Base-by-base conservation (phyloP, 2,797 vertebrate species). In the Pangasius sanitwongsei region DNA sequence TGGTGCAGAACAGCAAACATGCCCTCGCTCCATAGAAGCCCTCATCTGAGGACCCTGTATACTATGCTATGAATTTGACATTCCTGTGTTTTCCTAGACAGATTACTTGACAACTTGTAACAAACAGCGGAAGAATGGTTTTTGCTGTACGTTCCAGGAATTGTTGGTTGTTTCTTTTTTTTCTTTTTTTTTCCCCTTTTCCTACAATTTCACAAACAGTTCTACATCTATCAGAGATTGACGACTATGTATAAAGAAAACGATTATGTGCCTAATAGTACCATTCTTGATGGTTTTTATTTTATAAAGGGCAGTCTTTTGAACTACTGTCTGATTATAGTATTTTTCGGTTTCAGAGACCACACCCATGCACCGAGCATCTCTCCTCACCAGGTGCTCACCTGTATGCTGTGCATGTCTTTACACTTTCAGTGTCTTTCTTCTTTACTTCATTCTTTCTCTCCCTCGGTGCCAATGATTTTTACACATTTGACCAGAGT, bases 191-290 rank as follows among this genome's bases (percentile, higher is more conserved):
- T 77, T 78, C 53, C n/a, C n/a, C 34, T 61, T 90, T 91, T 74
- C 94, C 89, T 86, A 86, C 84, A 91, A 93, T 93, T 94, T 91
- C 89, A 91, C 95, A 92, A 91, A 93, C 89, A 94, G 93, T 96
- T 95, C 94, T 92, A 92, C 95, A 94, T 95, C 86, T 94, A 93
- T 92, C 93, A 83, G 93, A 95, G 92, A 95, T 96, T 95, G 95
- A 92, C 94, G 94, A 95, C 96, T 96, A 96, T 94, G 87, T 96
- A 96, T 96, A 96, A 95, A 96, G 95, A 87, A 96, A 96, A 95
- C 94, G 93, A 97, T 95, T 95, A 97, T 96, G 96, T 97, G 96
- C 96, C 96, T 97, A 96, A 96, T 94, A 96, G 95, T 96, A 95
- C 95, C 95, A 95, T 95, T 94, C 93, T 94, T 89, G 90, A 95